Base-by-base conservation (phyloP, 1,140 invertebrate genomes). In the Trachymyrmex septentrionalis region DNA sequence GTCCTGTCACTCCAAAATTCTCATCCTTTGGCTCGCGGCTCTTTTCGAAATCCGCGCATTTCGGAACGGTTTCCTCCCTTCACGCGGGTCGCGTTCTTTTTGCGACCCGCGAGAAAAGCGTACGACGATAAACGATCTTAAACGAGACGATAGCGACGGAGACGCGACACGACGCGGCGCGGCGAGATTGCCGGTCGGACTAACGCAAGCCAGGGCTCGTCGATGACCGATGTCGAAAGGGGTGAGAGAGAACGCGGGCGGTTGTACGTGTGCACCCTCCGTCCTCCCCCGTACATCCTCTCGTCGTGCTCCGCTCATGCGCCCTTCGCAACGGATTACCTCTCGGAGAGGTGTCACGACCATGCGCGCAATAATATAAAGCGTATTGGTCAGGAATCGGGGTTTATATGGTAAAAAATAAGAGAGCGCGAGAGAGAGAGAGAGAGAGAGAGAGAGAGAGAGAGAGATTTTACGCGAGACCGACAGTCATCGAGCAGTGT, bases 271-370 rank as follows among this genome's bases (percentile, higher is more conserved):
- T 86, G 69, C 53, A n/a, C 50, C 76, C 64, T 76, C 30, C 84
- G 27, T 59, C 27, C 34, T 87, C 64, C 87, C 59, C 50, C 72
- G 61, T 21, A 53, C 66, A 73, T 16, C 27, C 61, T 85, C 77
- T 90, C 86, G 30, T 86, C 88, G 27, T 88, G 88, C 86, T 90
- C 87, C 88, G 93, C 91, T 91, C 93, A 93, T 94, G 93, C 93
- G 93, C 93, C 91, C 87, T 93, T 81, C 85, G 63, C 34, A 61
- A 67, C 71, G 44, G 55, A 84, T 86, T 63, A 67, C 63, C n/a
- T 48, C 57, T 76, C 63, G 27, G n/a, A 2, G 55, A 61, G 80
- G 27, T 69, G 48, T 67, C 63, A 63, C 55, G 88, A 73, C 0
- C 63, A 71, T 81, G 72, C 59, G 85, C 89, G 80, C 87, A 24